These are phyloP conservation scores for Corythoichthys intestinalis DNA, from an alignment of 2,113 vertebrate genomes.

Conservation along the genomic window DNA sequence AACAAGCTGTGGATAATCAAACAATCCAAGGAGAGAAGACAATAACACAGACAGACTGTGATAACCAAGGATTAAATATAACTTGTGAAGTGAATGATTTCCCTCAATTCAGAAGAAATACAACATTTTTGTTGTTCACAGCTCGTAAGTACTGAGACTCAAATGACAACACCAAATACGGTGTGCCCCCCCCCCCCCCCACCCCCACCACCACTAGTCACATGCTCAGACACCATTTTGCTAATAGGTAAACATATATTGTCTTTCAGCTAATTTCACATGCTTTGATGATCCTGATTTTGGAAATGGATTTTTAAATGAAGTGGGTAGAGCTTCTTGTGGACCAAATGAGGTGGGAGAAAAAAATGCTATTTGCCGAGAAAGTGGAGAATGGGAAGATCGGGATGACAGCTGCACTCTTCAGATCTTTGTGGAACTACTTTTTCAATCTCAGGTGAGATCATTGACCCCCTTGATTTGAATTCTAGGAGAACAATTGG, in stretches of 20 bases:
- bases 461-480: too few species aligned
- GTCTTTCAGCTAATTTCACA: background rate
- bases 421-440: background rate
- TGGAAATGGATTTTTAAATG: background rate
- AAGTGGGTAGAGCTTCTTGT: rapidly evolving
- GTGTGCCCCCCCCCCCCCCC: too few species aligned
- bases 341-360: rapidly evolving
- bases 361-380: background rate
- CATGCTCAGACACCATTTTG: too few species aligned
- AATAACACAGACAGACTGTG: background rate
- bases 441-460: conserved; percentile 29
- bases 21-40: rapidly evolving
- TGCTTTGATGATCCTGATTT: background rate
- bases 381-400: rapidly evolving
- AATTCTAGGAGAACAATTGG: too few species aligned
- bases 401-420: conserved; percentile 25
- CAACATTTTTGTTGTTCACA: conserved; percentile 5
- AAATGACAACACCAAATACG: background rate
- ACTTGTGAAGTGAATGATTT: conserved; percentile 2
- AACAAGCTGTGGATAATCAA: rapidly evolving
- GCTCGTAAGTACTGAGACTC: conserved; percentile 3
- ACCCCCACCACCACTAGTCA: too few species aligned
- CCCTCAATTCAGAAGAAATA: rapidly evolving
- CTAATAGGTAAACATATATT: background rate
- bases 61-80: rapidly evolving